Evolutionary conservation across 2,113 vertebrate genomes (phyloP), one percentile per base, ranked within the genome.

Genomic region (Clarias magur): DNA sequence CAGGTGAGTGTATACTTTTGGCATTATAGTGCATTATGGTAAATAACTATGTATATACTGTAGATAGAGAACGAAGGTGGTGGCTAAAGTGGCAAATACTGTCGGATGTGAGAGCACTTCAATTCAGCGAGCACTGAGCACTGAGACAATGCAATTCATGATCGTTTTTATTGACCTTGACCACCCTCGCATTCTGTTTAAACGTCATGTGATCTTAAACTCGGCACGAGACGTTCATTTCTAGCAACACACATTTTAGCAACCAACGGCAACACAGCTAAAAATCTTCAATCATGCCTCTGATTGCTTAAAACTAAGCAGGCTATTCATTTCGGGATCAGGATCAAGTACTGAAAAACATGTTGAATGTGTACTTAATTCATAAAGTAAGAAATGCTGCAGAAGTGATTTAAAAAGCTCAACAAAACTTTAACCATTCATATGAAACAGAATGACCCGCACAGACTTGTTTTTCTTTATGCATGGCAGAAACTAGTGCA

Each of bases 61-160:
- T 13, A 81, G 23, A 25, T 19, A 56, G 4, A 15, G 12, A 62
- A 19, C 34, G 38, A 38, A 73, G 19, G 21, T 23, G 42, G 25
- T n/a, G 25, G 23, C 3, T 1, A 76, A 53, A 25, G 73, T n/a
- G 48, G n/a, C 12, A 56, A 25, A n/a, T 54, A 27, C 48, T 56
- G 23, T 76, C 19, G 42, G 1, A 27, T 76, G 1, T 53, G 21
- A 76, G 73, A 76, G 42, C 42, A n/a, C 12, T 78, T 54, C 25
- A 54, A n/a, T 78, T 54, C 48, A 15, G 73, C 48, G 23, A 78
- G 73, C 48, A 78, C 48, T n/a, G 72, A 75, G 38, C 48, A 78
- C 75, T 8, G 72, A 75, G 72, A 72, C 30, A 65, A 25, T 76
- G 73, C 73, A 75, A 75, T 75, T 53, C n/a, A n/a, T 34, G 30